phyloP scores from a whole-genome alignment of 2,888 invertebrate species.

The Strigamia maritima region DNA sequence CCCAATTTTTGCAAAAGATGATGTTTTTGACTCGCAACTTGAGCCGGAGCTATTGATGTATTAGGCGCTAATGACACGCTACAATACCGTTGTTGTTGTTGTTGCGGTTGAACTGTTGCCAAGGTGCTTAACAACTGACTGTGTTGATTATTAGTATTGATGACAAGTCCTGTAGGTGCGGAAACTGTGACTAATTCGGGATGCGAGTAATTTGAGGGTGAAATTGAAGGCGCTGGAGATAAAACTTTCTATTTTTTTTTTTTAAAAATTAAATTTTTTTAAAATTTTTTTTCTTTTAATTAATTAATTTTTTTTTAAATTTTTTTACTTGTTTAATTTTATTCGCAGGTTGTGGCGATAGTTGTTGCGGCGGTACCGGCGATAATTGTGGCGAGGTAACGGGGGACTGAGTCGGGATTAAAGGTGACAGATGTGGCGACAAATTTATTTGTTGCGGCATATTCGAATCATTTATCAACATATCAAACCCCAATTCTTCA shows the following conservation, averaged over 20 bases:
- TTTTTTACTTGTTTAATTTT: constrained; percentile 11
- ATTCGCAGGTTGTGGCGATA: constrained; percentile 26
- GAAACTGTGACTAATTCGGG: constrained; percentile 3
- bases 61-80: constrained; percentile 26
- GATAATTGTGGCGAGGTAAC: constrained; percentile 39
- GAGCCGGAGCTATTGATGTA: neutral
- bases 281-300: too few species aligned
- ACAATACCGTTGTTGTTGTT: constrained; percentile 20
- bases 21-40: constrained; percentile 42
- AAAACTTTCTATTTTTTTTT: neutral
- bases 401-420: constrained; percentile 8
- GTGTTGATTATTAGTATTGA: constrained; percentile 1
- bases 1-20: constrained; percentile 44
- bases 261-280: neutral
- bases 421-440: constrained; percentile 37
- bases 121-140: constrained; percentile 40
- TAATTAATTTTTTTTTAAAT: neutral
- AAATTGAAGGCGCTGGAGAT: neutral
- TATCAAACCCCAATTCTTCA: constrained; percentile 37
- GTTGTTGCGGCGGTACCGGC: constrained; percentile 24
- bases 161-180: constrained; percentile 31
- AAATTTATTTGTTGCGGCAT: neutral
- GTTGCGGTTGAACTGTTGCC: constrained; percentile 38
- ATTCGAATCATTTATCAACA: neutral
- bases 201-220: constrained; percentile 21